Conservation (phyloP, 2,113 vertebrate species). For the Zosterops lateralis region DNA sequence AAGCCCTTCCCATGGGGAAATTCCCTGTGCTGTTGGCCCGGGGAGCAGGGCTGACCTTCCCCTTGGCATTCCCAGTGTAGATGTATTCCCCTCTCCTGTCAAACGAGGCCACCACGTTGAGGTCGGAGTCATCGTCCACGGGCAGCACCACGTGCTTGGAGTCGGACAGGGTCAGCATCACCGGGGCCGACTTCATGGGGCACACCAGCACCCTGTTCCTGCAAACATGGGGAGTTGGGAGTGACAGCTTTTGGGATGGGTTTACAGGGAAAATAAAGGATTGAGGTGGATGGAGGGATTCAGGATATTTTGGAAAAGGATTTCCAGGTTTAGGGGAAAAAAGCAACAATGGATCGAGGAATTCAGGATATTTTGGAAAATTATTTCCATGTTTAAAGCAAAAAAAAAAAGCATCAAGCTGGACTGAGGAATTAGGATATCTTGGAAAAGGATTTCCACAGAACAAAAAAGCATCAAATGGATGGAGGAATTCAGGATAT, state of each 20-base stretch:
- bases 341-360: too few species aligned
- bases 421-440: rapidly evolving
- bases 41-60: constrained; percentile 83
- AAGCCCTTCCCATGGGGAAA: rapidly evolving
- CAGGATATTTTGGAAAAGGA: background rate
- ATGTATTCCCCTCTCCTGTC: constrained; percentile 95
- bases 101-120: constrained; percentile 97
- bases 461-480: background rate
- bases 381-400: too few species aligned
- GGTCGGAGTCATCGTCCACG: constrained; percentile 97
- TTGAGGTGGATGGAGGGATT: background rate
- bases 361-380: too few species aligned
- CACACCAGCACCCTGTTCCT: constrained; percentile 97
- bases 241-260: too few species aligned
- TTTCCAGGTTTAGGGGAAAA: too few species aligned
- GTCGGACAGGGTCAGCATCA: constrained; percentile 93
- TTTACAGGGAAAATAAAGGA: too few species aligned
- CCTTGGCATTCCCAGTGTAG: constrained; percentile 97
- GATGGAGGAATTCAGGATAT: background rate
- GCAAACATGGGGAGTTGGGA: background rate
- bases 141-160: constrained; percentile 95
- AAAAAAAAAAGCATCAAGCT: too few species aligned
- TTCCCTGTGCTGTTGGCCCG: background rate
- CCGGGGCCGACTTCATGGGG: constrained; percentile 97
- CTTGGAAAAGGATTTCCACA: background rate